Evolutionary conservation across 2,113 vertebrate species (phyloP), one percentile per base, ranked within the genome.

Genomic region (Plecotus auritus): DNA sequence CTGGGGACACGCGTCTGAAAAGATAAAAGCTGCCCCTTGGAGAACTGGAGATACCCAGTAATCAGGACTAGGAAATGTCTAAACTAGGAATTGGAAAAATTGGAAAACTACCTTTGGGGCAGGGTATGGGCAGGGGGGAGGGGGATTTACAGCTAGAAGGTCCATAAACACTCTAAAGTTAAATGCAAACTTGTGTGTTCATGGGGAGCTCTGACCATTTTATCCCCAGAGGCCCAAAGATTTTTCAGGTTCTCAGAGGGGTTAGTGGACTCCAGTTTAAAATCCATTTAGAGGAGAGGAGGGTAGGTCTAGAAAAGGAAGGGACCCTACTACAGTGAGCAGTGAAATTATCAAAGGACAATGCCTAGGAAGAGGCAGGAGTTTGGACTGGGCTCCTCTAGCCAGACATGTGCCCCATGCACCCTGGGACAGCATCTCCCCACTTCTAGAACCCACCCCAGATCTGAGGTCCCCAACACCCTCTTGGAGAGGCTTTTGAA

Each of bases 61-160:
- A 83, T 78, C 40, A 76, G 23, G 84, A 59, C 26, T 84, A 54
- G 77, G 35, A 72, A 93, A 40, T 40, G 20, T 72, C 54, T 67
- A 85, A 82, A 67, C 49, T 45, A 86, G 73, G 72, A 37, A 61
- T 18, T 85, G 18, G 61, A 89, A 69, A 81, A 54, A 45, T 18
- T 89, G 23, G 61, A 92, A 69, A 81, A 23, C 17, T 80, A 84
- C 81, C 2, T 35, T 26, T 20, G 56, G 59, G 20, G 13, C 9
- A 30, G 28, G 47, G 22, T 5, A 76, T 76, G 72, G 6, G 6
- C 14, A 2, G 3, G 5, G 7, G 54, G 54, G 6, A 1, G 54
- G 56, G 22, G 20, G 11, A 6, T 23, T 17, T 40, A 37, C 20
- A 32, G 37, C 73, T 6, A 77, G 81, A 74, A 12, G 45, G 17